These are phyloP conservation scores for Sturnira hondurensis DNA, from an alignment of 2,113 vertebrate genomes.

Conservation along the genomic window DNA sequence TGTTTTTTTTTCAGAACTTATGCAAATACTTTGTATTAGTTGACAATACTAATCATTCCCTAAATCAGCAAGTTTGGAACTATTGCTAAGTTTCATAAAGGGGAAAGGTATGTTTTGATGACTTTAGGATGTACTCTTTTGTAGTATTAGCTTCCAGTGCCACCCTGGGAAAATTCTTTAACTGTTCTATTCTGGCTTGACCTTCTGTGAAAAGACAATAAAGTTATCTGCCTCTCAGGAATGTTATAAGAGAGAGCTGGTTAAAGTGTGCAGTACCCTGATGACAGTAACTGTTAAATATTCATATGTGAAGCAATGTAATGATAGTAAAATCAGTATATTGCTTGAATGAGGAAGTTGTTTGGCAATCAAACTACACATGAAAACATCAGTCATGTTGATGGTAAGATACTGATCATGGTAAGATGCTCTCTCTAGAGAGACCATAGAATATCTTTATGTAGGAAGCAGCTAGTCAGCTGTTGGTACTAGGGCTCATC, in stretches of 20 bases:
- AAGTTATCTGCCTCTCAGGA: background rate
- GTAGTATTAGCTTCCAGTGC: background rate
- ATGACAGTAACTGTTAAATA: constrained; percentile 29
- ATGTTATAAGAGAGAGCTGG: background rate
- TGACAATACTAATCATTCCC: background rate
- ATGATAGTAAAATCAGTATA: constrained; percentile 17
- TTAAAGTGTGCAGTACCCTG: background rate
- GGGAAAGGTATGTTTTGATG: background rate
- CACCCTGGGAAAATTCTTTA: constrained; percentile 20
- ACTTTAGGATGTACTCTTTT: background rate
- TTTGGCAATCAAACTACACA: background rate
- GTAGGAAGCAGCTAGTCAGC: background rate
- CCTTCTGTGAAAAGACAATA: constrained; percentile 31
- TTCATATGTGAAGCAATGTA: constrained; percentile 21
- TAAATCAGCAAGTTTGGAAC: background rate
- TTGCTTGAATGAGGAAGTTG: background rate
- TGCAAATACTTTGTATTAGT: background rate
- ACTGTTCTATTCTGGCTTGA: constrained; percentile 30
- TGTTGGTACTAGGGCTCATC: background rate
- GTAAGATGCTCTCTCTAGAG: background rate
- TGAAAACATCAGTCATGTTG: background rate
- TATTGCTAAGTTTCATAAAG: constrained; percentile 38
- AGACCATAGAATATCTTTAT: background rate
- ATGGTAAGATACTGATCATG: background rate
- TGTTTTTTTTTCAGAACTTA: background rate